These are phyloP conservation scores for Tamias sibiricus DNA, from an alignment of 2,113 vertebrate species.

Conservation along the genomic window DNA sequence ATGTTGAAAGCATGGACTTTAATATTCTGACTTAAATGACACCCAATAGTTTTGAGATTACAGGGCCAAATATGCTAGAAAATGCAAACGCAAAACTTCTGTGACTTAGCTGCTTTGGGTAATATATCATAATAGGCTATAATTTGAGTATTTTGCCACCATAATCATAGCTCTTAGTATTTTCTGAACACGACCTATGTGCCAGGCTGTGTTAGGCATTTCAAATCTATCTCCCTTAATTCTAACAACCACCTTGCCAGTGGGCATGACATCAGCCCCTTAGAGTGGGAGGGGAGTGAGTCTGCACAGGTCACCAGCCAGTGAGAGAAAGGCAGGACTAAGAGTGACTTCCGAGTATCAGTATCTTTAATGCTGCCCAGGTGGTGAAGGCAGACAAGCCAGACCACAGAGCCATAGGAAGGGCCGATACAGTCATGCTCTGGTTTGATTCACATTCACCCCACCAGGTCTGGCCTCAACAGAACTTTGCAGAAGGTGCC, in stretches of 20 bases:
- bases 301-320: rapidly evolving
- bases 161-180: not conserved
- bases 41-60: not conserved
- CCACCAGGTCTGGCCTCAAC: not conserved
- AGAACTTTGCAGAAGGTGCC: not conserved
- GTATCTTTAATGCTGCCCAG: not conserved
- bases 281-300: not conserved
- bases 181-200: not conserved
- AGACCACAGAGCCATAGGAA: rapidly evolving
- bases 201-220: not conserved
- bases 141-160: not conserved
- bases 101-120: not conserved
- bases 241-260: not conserved
- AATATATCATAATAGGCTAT: too few relatives aligned
- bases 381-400: too few relatives aligned
- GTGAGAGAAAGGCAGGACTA: not conserved
- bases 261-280: rapidly evolving
- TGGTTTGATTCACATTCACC: not conserved
- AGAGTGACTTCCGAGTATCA: not conserved
- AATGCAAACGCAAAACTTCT: not conserved
- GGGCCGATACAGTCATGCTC: not conserved
- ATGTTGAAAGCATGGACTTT: not conserved
- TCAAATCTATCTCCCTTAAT: not conserved
- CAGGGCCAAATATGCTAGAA: not conserved
- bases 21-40: not conserved